Percentiles rank a stretch among this genome's conserved stretches.
Conservation (phyloP, 2,797 vertebrate species). For the Micromesistius poutassou region DNA sequence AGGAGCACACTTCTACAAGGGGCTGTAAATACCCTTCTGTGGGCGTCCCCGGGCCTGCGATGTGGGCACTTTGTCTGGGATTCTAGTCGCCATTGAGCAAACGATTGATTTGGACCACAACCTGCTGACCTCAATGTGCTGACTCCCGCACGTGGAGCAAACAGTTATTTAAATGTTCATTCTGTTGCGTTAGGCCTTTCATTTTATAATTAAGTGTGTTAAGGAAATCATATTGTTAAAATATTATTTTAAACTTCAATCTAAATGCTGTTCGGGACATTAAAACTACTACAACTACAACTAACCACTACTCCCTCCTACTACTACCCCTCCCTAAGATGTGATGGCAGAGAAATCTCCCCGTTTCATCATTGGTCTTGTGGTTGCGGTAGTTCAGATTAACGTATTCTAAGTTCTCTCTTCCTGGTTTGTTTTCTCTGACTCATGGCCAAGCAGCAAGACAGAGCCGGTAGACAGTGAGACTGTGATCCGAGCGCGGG, state of each 20-base stretch:
- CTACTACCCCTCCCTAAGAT: not conserved
- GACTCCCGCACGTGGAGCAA: not conserved
- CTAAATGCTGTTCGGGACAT: not conserved
- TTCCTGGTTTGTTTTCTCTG: not conserved
- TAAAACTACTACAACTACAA: not conserved
- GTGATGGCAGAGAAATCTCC: not conserved
- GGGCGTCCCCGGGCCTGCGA: slow-evolving; percentile 28
- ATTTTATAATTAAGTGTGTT: not conserved
- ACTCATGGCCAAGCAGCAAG: slow-evolving; percentile 72
- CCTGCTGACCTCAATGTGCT: not conserved
- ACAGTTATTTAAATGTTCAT: not conserved
- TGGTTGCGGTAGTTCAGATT: not conserved
- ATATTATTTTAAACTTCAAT: not conserved
- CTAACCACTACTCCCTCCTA: not conserved
- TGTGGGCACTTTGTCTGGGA: slow-evolving; percentile 19
- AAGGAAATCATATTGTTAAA: not conserved
- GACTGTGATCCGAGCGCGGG: slow-evolving; percentile 91
- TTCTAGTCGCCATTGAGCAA: not conserved
- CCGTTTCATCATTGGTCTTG: not conserved
- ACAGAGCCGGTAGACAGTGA: slow-evolving; percentile 90
- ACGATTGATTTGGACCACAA: not conserved
- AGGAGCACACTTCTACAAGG: slow-evolving; percentile 57
- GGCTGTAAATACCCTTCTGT: slow-evolving; percentile 37
- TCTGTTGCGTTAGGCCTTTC: not conserved
- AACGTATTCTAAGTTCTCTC: not conserved